phyloP scores from a whole-genome alignment of 2,888 invertebrate genomes.

The Lymantria monacha region DNA sequence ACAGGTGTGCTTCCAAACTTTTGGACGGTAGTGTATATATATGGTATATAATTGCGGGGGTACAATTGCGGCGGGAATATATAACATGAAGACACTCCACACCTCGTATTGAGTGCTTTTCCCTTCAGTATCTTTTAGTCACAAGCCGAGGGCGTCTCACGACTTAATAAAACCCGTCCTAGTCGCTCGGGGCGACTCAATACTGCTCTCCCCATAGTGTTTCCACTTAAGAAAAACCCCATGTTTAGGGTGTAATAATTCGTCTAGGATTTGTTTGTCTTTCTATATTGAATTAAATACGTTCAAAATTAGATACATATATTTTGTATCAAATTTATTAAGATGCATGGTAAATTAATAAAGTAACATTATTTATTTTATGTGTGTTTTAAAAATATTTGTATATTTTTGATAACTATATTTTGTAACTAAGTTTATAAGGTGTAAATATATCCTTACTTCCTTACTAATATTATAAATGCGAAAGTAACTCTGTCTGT shows the following conservation, averaged over 20 bases:
- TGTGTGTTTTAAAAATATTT: too few relatives aligned
- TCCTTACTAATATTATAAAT: too few relatives aligned
- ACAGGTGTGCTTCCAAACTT: too few relatives aligned
- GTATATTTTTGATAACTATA: too few relatives aligned
- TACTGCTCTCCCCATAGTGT: slow-evolving; percentile 29
- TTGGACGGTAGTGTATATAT: too few relatives aligned
- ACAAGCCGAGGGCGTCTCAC: slow-evolving; percentile 53
- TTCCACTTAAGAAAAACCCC: slow-evolving; percentile 32
- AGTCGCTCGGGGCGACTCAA: slow-evolving; percentile 43
- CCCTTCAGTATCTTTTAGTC: slow-evolving; percentile 54
- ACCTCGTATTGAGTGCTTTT: slow-evolving; percentile 56
- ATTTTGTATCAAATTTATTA: neutral
- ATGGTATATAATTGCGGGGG: too few relatives aligned
- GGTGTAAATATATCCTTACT: too few relatives aligned
- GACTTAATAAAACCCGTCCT: slow-evolving; percentile 62
- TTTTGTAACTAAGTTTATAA: too few relatives aligned
- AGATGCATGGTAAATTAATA: neutral
- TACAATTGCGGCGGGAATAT: too few relatives aligned
- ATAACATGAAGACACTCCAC: slow-evolving; percentile 20
- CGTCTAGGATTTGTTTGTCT: slow-evolving; percentile 33
- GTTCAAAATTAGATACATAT: slow-evolving; percentile 2
- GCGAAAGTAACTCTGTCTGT: too few relatives aligned
- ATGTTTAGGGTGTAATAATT: slow-evolving; percentile 34
- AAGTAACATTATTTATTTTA: neutral
- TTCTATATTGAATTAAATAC: slow-evolving; percentile 23